These are phyloP conservation scores for Mesocricetus auratus DNA, from an alignment of 2,113 vertebrate genomes.

Conservation along the genomic window DNA sequence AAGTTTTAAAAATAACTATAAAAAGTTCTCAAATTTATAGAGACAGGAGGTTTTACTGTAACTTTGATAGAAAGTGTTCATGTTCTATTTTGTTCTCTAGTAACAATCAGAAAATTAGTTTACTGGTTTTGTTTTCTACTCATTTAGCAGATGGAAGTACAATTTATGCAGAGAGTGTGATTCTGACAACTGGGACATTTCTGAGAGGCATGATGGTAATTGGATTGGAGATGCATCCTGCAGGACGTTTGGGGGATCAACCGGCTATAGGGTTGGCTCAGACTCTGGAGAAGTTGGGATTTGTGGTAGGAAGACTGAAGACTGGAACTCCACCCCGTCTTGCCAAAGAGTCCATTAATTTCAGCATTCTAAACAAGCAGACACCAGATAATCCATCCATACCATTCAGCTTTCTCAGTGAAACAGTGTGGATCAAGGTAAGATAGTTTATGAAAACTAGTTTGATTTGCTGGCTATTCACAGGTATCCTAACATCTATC, in stretches of 20 bases:
- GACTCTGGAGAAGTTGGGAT: conserved; percentile 92
- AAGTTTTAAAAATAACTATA: background rate
- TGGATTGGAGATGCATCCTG: conserved; percentile 90
- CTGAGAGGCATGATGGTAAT: conserved; percentile 92
- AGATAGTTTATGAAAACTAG: background rate
- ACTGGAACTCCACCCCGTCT: conserved; percentile 96
- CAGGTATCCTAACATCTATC: background rate
- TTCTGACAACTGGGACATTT: conserved; percentile 97
- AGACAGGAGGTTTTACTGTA: conserved; percentile 34
- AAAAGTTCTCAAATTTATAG: conserved; percentile 21
- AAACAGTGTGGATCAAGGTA: conserved; percentile 90
- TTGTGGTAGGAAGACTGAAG: conserved; percentile 92
- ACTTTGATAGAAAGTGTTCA: conserved; percentile 23
- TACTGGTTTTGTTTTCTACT: background rate
- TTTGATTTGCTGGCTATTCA: background rate
- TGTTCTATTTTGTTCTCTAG: conserved; percentile 4
- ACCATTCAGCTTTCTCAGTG: conserved; percentile 96
- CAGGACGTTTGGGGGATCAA: conserved; percentile 94
- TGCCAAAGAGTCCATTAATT: conserved; percentile 91
- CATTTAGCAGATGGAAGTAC: conserved; percentile 87
- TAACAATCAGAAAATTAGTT: conserved; percentile 1
- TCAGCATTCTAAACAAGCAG: conserved; percentile 85
- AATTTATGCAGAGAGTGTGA: conserved; percentile 88
- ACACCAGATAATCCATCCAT: conserved; percentile 89
- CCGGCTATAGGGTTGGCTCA: conserved; percentile 92